Conservation (phyloP, 2,888 invertebrate species). For the Allacma fusca region DNA sequence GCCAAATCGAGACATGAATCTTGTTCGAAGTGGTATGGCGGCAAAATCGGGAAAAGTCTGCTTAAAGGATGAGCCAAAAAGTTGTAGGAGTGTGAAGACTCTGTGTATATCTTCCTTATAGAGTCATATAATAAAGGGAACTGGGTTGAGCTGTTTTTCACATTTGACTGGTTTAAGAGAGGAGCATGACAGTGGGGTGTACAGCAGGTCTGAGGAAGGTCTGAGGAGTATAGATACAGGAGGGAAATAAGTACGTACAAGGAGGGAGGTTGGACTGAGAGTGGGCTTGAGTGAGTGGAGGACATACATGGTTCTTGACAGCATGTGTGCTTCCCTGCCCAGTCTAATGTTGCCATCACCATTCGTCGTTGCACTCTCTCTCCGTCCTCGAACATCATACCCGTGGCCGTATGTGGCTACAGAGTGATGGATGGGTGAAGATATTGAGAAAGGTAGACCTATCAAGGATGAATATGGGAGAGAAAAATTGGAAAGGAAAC, state of each 20-base stretch:
- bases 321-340: conserved; percentile 9
- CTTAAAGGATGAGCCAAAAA: conserved; percentile 27
- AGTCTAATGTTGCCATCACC: not conserved
- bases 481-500: conserved; percentile 43
- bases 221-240: no score
- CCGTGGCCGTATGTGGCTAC: conserved; percentile 12
- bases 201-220: not conserved
- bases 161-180: no score
- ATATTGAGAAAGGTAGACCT: conserved; percentile 36
- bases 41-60: conserved; percentile 10
- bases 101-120: not conserved
- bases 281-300: not conserved
- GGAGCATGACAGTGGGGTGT: no score
- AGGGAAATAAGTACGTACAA: conserved; percentile 7
- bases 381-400: not conserved
- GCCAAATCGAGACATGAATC: conserved; percentile 58
- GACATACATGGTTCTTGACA: not conserved
- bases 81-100: not conserved
- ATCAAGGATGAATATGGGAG: conserved; percentile 5
- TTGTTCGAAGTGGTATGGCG: conserved; percentile 45
- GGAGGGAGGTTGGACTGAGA: not conserved
- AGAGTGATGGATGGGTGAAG: conserved; percentile 35
- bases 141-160: no score
- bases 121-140: no score
- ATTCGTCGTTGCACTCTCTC: not conserved